These are phyloP conservation scores for Arbacia lixula DNA, from an alignment of 53 echinoderm and acorn worm genomes.

Conservation along the genomic window DNA sequence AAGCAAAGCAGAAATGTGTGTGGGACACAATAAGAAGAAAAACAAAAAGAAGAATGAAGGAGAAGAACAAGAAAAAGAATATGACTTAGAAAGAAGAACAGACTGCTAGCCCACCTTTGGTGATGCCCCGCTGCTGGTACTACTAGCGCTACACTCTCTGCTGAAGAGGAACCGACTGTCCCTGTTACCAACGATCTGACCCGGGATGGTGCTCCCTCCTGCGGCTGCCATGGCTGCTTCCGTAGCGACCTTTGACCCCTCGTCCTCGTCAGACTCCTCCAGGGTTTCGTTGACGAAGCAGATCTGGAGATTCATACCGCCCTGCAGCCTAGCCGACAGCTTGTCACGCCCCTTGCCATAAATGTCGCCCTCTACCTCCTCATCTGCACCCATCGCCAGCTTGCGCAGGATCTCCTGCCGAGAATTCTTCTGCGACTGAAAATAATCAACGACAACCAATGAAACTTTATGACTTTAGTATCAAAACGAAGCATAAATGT, in stretches of 20 bases:
- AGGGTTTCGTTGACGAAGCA: slow-evolving; percentile 94
- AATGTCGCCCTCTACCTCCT: slow-evolving; percentile 96
- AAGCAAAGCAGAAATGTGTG: too few species aligned
- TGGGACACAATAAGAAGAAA: neutral
- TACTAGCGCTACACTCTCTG: slow-evolving; percentile 79
- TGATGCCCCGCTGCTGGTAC: slow-evolving; percentile 69
- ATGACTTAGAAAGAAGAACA: neutral
- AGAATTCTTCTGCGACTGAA: slow-evolving; percentile 86
- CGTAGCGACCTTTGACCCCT: slow-evolving; percentile 63
- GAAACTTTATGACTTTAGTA: too few species aligned
- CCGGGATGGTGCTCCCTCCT: slow-evolving; percentile 27
- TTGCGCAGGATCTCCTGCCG: slow-evolving; percentile 88
- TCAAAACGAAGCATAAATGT: too few species aligned
- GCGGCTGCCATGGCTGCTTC: slow-evolving; percentile 25
- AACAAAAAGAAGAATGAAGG: neutral
- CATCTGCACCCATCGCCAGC: slow-evolving; percentile 94
- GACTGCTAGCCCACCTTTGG: slow-evolving; percentile 65
- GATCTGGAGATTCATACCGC: slow-evolving; percentile 98
- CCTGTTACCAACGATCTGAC: slow-evolving; percentile 59
- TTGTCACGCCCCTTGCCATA: slow-evolving; percentile 97
- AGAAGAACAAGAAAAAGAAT: neutral
- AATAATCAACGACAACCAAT: neutral
- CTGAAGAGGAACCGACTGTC: slow-evolving; percentile 73
- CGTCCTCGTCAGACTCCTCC: slow-evolving; percentile 87
- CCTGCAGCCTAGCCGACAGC: slow-evolving; percentile 89